Evolutionary conservation across 2,888 invertebrate species (phyloP).

Genomic region (Macroteleia sp.): DNA sequence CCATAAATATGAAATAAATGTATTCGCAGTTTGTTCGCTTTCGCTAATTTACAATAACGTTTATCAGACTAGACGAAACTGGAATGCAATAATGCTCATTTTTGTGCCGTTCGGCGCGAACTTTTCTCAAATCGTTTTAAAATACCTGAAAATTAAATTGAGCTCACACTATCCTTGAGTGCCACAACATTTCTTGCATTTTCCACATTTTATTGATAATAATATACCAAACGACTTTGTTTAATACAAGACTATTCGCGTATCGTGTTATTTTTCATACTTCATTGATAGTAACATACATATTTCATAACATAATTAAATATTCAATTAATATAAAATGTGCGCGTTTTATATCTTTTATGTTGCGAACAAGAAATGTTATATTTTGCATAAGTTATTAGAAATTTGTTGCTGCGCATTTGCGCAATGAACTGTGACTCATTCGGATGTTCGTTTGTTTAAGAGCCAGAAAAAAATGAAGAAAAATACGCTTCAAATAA

Average conservation of each 20-base stretch:
- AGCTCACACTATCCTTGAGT: slow-evolving; percentile 31
- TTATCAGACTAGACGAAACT: neutral
- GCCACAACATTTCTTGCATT: slow-evolving; percentile 26
- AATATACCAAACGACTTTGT: slow-evolving; percentile 35
- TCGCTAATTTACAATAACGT: too few relatives aligned
- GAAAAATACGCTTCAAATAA: neutral
- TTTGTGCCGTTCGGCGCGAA: neutral
- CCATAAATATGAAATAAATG: too few relatives aligned
- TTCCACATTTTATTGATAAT: slow-evolving; percentile 49
- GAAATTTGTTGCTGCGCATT: slow-evolving; percentile 12
- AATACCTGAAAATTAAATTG: slow-evolving; percentile 8
- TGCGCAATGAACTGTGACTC: slow-evolving; percentile 12
- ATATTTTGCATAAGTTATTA: slow-evolving; percentile 19
- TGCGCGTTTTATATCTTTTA: slow-evolving; percentile 1
- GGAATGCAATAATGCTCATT: neutral
- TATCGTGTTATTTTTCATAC: slow-evolving; percentile 45
- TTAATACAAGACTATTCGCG: slow-evolving; percentile 10
- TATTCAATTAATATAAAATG: slow-evolving; percentile 51
- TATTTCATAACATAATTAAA: slow-evolving; percentile 45
- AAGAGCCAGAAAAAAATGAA: neutral
- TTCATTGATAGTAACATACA: slow-evolving; percentile 26
- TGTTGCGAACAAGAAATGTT: slow-evolving; percentile 1
- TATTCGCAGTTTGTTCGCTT: too few relatives aligned
- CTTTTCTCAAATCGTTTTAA: slow-evolving; percentile 1
- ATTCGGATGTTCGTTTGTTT: neutral